These are phyloP conservation scores for Lithodes maja DNA, from an alignment of 2,888 invertebrate genomes.

Conservation along the genomic window DNA sequence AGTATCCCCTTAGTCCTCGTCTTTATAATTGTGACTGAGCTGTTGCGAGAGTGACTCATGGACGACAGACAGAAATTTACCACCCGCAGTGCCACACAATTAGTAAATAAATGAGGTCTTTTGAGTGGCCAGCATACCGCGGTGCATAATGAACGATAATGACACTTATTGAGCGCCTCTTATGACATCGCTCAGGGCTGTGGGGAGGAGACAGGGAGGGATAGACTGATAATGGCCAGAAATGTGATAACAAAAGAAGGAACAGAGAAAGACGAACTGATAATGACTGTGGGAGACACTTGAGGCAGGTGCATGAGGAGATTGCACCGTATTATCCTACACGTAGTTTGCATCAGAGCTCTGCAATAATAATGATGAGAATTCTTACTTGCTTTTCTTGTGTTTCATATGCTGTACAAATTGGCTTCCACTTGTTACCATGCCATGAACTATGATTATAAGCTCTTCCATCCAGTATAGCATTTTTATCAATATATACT, in stretches of 20 bases:
- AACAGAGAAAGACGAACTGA: not conserved
- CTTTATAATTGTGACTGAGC: not conserved
- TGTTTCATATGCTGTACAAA: no score
- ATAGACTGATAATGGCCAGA: not conserved
- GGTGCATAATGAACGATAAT: conserved; percentile 34
- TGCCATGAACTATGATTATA: no score
- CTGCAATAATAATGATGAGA: no score
- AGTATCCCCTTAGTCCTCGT: not conserved
- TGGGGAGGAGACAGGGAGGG: not conserved
- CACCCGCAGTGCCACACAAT: conserved; percentile 11
- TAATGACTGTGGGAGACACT: not conserved
- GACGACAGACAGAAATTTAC: conserved; percentile 12
- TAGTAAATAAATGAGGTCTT: conserved; percentile 39
- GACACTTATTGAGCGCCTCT: conserved; percentile 24
- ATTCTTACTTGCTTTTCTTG: no score
- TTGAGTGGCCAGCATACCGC: conserved; percentile 18
- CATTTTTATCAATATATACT: no score
- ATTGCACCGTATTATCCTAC: no score
- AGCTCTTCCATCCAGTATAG: no score
- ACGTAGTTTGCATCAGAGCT: no score
- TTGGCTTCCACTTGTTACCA: no score
- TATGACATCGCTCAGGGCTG: not conserved
- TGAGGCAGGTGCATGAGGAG: no score
- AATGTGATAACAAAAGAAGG: not conserved
- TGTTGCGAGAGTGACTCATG: not conserved